Conservation (phyloP, 2,113 vertebrate genomes). For the Crotalus horridus region DNA sequence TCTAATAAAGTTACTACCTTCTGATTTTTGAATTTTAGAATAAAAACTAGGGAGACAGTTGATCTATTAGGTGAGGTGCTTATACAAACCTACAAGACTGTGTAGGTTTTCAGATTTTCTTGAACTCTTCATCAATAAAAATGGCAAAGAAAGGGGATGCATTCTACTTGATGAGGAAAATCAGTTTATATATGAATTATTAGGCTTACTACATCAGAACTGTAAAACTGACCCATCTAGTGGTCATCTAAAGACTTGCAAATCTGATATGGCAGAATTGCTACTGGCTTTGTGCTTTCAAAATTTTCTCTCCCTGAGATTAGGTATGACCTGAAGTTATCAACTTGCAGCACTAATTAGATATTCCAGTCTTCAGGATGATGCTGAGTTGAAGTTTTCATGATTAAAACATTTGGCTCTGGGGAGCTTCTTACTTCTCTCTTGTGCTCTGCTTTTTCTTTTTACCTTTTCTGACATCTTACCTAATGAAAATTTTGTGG, state of each 20-base stretch:
- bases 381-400: background rate
- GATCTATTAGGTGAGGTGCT: background rate
- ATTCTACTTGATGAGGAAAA: background rate
- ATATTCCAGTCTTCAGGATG: background rate
- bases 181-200: background rate
- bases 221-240: background rate
- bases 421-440: background rate
- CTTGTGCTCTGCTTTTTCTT: background rate
- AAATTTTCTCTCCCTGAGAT: background rate
- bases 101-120: background rate
- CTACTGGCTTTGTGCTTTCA: background rate
- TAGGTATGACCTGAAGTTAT: background rate
- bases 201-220: background rate
- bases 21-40: background rate
- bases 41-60: background rate
- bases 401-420: background rate
- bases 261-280: background rate
- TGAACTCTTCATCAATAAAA: background rate
- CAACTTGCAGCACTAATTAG: background rate
- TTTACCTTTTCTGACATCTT: background rate
- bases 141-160: background rate
- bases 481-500: background rate
- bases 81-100: background rate
- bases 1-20: background rate
- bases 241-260: background rate